phyloP scores from a whole-genome alignment of 1,140 invertebrate genomes.

The Linepithema humile region DNA sequence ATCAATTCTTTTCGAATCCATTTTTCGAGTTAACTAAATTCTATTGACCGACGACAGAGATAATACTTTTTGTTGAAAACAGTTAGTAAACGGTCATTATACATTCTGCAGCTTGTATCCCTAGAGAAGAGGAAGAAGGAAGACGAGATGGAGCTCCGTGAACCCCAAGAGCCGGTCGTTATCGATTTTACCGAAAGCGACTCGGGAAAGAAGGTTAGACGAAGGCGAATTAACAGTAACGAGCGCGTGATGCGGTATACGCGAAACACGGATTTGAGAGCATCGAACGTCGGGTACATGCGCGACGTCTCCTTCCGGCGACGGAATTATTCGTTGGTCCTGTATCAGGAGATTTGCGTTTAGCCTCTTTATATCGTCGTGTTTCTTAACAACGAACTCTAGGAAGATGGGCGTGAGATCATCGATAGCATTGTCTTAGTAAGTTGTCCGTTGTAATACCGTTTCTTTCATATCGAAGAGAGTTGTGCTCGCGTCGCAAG shows the following conservation, averaged over 20 bases:
- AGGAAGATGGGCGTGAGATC: not conserved
- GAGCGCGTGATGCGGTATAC: conserved; percentile 58
- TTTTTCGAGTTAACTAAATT: too few species aligned
- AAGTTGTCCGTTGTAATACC: conserved; percentile 24
- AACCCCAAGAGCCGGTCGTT: conserved; percentile 43
- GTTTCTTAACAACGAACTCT: conserved; percentile 9
- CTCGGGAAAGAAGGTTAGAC: conserved; percentile 80
- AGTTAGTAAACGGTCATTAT: not conserved
- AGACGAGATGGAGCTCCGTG: conserved; percentile 37
- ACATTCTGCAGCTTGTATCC: conserved; percentile 7
- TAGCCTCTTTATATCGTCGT: conserved; percentile 32
- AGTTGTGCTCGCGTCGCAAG: conserved; percentile 24
- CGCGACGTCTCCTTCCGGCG: conserved; percentile 48
- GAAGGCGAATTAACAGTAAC: conserved; percentile 70
- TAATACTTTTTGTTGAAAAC: not conserved
- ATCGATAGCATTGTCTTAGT: conserved; percentile 9
- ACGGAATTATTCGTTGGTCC: conserved; percentile 60
- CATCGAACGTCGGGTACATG: conserved; percentile 55
- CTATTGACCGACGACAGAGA: not conserved
- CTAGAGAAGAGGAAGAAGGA: conserved; percentile 33
- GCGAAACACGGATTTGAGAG: conserved; percentile 66
- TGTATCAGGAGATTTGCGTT: conserved; percentile 77
- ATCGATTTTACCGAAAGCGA: conserved; percentile 63
- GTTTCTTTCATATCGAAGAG: conserved; percentile 13
- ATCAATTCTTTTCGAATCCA: too few species aligned